A percentile compares a stretch with the other conserved stretches of the same genome.
phyloP scores from a whole-genome alignment of 2,888 invertebrate genomes.

The Argyra leucocephala region DNA sequence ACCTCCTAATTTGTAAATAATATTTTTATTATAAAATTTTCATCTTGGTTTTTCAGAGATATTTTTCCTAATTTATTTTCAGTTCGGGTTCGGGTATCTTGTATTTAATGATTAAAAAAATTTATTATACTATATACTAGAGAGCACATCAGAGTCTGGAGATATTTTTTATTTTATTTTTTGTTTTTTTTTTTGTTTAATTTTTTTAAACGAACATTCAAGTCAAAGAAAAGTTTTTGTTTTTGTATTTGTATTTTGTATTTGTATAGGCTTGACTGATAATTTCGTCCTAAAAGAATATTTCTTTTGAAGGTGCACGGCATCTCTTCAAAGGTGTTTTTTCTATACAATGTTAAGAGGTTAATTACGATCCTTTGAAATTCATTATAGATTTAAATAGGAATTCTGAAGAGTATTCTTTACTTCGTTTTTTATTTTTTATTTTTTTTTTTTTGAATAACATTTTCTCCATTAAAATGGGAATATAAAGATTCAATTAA shows the following conservation, averaged over 20 bases:
- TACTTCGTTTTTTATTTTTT: background rate
- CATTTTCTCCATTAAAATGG: background rate
- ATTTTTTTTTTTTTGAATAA: too few species aligned
- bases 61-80: too few species aligned
- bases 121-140: too few species aligned
- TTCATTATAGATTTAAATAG: slow-evolving; percentile 8
- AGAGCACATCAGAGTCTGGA: too few species aligned
- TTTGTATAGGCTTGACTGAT: background rate
- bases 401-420: slow-evolving; percentile 9
- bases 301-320: slow-evolving; percentile 3
- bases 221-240: background rate
- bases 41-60: too few species aligned
- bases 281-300: background rate
- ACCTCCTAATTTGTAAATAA: too few species aligned
- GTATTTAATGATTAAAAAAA: too few species aligned
- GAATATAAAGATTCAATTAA: slow-evolving; percentile 11
- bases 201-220: too few species aligned
- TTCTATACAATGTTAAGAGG: slow-evolving; percentile 10
- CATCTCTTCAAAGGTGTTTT: slow-evolving; percentile 10
- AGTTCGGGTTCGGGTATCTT: too few species aligned
- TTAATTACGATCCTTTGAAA: slow-evolving; percentile 10
- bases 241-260: background rate
- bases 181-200: too few species aligned
- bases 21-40: too few species aligned
- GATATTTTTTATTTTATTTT: too few species aligned